These are phyloP conservation scores for Numida meleagris DNA, from an alignment of 2,113 vertebrate species.

Conservation along the genomic window DNA sequence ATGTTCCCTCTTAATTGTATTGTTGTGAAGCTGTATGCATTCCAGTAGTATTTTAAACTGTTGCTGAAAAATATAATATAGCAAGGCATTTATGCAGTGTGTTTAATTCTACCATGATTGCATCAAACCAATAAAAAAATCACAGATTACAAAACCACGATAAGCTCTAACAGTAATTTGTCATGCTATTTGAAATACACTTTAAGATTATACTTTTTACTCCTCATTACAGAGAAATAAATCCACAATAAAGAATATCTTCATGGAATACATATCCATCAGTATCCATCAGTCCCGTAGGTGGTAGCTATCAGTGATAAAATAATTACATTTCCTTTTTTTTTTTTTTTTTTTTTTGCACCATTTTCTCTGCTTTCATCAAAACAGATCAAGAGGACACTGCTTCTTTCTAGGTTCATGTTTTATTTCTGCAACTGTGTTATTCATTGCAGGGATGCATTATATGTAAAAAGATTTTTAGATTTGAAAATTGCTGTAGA, in stretches of 20 bases:
- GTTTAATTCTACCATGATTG: conserved; percentile 55
- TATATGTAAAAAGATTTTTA: background rate
- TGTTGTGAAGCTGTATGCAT: conserved; percentile 71
- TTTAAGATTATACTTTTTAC: background rate
- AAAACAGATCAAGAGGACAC: background rate
- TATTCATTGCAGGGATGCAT: background rate
- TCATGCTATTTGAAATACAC: background rate
- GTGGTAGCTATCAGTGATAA: background rate
- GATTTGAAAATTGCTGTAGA: background rate
- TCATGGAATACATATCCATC: background rate
- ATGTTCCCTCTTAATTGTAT: conserved; percentile 71
- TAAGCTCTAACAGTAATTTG: conserved; percentile 3
- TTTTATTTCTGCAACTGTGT: background rate
- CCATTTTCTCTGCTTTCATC: background rate
- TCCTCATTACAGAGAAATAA: background rate
- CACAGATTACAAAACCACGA: background rate
- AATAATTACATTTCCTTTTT: background rate
- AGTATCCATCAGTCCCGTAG: background rate
- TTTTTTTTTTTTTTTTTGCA: background rate
- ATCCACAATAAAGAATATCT: background rate
- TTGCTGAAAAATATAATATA: conserved; percentile 49
- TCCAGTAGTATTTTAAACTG: conserved; percentile 70
- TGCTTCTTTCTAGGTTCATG: background rate
- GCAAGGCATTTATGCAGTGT: background rate
- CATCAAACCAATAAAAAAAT: conserved; percentile 11